Percentiles rank a stretch among this genome's conserved stretches.
These are phyloP conservation scores for Podotricha telesiphe DNA, from an alignment of 2,888 invertebrate species.

Conservation along the genomic window DNA sequence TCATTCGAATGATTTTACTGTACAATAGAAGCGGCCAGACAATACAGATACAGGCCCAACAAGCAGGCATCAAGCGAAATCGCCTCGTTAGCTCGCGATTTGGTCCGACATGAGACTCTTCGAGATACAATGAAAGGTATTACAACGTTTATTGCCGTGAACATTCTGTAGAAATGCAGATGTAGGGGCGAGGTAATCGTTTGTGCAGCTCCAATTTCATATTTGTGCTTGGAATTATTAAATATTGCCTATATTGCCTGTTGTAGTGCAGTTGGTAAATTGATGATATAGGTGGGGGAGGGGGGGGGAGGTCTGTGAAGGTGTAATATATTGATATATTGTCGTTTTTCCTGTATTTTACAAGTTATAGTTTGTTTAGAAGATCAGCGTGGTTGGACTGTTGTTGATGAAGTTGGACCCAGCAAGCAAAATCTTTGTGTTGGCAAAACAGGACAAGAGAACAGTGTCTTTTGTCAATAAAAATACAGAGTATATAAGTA, in stretches of 20 bases:
- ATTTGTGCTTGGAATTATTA: not conserved
- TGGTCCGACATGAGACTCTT: constrained; percentile 40
- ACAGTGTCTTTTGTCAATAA: no score
- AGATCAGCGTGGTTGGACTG: no score
- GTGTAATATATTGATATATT: no score
- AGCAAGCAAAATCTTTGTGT: no score
- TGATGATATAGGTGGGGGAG: no score
- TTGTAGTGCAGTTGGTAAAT: not conserved
- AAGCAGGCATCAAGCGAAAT: constrained; percentile 33
- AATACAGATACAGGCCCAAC: constrained; percentile 19
- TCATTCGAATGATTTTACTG: constrained; percentile 33
- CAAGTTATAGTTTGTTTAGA: no score
- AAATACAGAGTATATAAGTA: no score
- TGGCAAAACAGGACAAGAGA: no score
- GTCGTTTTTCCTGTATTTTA: no score
- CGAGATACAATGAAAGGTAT: constrained; percentile 33
- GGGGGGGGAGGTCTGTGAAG: no score
- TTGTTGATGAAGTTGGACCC: no score
- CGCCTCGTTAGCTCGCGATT: constrained; percentile 39
- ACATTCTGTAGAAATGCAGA: constrained; percentile 20
- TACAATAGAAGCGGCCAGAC: constrained; percentile 38
- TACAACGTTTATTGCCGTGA: constrained; percentile 28
- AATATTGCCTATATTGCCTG: not conserved
- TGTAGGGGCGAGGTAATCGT: constrained; percentile 10
- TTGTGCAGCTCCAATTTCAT: constrained; percentile 10